Conservation (phyloP, 1,140 invertebrate species). For the Zaprionus taronus region DNA sequence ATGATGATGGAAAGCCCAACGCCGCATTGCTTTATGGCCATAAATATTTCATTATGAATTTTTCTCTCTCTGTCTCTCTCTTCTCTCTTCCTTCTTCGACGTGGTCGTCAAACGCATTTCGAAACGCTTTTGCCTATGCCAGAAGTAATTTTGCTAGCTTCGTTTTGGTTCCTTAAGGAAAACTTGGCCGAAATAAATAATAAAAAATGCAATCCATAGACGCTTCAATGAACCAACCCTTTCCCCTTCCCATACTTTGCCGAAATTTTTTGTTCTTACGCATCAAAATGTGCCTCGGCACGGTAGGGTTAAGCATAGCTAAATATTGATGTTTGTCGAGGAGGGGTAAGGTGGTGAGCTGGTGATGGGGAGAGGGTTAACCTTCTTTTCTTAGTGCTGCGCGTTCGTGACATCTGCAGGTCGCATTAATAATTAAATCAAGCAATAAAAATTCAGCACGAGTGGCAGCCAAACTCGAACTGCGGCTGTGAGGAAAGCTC, state of each 20-base stretch:
- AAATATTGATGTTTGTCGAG: slow-evolving; percentile 41
- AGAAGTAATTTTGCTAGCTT: slow-evolving; percentile 55
- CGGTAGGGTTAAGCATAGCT: slow-evolving; percentile 73
- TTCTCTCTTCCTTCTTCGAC: background rate
- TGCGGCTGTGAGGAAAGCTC: slow-evolving; percentile 20
- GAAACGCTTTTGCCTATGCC: slow-evolving; percentile 51
- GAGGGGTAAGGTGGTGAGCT: background rate
- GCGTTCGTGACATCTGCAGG: slow-evolving; percentile 81
- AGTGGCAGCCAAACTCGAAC: slow-evolving; percentile 51
- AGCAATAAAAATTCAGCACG: slow-evolving; percentile 83
- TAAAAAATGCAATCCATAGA: slow-evolving; percentile 80
- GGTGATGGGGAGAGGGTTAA: slow-evolving; percentile 6
- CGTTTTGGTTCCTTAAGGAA: slow-evolving; percentile 26
- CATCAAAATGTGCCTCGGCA: slow-evolving; percentile 66
- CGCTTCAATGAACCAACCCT: slow-evolving; percentile 68
- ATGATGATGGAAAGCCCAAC: slow-evolving; percentile 51
- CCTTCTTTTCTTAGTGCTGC: slow-evolving; percentile 9
- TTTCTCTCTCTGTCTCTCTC: slow-evolving; percentile 16
- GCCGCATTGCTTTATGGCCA: slow-evolving; percentile 80
- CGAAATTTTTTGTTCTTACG: slow-evolving; percentile 69
- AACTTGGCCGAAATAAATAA: slow-evolving; percentile 73
- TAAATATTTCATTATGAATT: slow-evolving; percentile 83
- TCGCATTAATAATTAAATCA: slow-evolving; percentile 83
- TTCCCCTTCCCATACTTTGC: background rate
- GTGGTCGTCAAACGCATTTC: slow-evolving; percentile 58